Conservation (phyloP, 2,888 invertebrate species). For the Coleophora deauratella region DNA sequence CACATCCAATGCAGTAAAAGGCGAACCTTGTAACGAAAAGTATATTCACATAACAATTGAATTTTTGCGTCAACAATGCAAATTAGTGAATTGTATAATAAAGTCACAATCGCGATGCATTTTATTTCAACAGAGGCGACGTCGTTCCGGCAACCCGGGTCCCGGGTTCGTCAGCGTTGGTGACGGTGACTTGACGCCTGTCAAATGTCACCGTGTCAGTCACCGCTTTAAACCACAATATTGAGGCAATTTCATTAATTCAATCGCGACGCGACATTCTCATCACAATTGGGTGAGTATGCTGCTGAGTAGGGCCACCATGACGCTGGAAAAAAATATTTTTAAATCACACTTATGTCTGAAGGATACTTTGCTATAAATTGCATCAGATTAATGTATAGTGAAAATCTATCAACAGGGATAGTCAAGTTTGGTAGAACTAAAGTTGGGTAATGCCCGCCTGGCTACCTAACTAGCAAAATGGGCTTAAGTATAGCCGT, state of each 20-base stretch:
- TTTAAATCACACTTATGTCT: too few relatives aligned
- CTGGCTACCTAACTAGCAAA: too few relatives aligned
- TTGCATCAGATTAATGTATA: too few relatives aligned
- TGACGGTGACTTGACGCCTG: constrained; percentile 53
- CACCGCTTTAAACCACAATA: constrained; percentile 43
- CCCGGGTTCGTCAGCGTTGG: constrained; percentile 19
- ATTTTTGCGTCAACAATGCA: not conserved
- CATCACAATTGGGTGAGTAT: constrained; percentile 30
- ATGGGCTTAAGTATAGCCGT: too few relatives aligned
- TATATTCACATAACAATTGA: too few relatives aligned
- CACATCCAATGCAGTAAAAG: too few relatives aligned
- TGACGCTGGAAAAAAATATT: too few relatives aligned
- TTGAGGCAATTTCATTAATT: constrained; percentile 61
- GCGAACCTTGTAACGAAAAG: too few relatives aligned
- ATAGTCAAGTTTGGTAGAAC: too few relatives aligned
- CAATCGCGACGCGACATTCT: constrained; percentile 51
- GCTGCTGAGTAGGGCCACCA: constrained; percentile 8
- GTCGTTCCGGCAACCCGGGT: constrained; percentile 20
- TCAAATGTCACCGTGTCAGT: constrained; percentile 55
- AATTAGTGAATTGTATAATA: constrained; percentile 4
- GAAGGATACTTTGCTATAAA: too few relatives aligned
- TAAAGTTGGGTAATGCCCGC: too few relatives aligned
- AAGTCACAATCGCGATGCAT: constrained; percentile 9
- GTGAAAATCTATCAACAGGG: too few relatives aligned
- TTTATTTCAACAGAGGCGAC: constrained; percentile 1